These are phyloP conservation scores for Eupleurogrammus muticus DNA, from an alignment of 2,797 vertebrate species.

Conservation along the genomic window DNA sequence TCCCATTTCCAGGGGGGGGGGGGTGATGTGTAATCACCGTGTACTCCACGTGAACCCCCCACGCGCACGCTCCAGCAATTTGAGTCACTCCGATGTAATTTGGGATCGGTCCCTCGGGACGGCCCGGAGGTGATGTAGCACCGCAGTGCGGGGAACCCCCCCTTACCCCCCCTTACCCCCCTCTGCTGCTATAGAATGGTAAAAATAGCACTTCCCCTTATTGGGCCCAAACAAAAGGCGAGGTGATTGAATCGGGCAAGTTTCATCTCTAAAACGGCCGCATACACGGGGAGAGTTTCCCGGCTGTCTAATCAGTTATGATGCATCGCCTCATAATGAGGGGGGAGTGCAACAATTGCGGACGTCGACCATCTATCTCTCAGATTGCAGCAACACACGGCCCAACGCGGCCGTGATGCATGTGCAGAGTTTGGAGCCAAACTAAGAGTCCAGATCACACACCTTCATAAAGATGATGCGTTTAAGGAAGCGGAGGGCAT, in stretches of 20 bases:
- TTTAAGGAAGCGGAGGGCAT: too few species aligned
- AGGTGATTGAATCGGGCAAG: slow-evolving; percentile 56
- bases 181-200: slow-evolving; percentile 54
- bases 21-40: slow-evolving; percentile 41
- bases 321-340: slow-evolving; percentile 62
- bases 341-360: not conserved
- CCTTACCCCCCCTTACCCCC: slow-evolving; percentile 24
- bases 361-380: slow-evolving; percentile 18
- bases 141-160: slow-evolving; percentile 74
- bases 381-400: not conserved
- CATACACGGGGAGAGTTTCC: slow-evolving; percentile 44
- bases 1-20: not conserved
- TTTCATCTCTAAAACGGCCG: slow-evolving; percentile 39
- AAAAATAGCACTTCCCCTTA: slow-evolving; percentile 70
- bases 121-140: slow-evolving; percentile 62
- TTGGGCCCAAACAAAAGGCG: slow-evolving; percentile 28
- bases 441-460: too few species aligned
- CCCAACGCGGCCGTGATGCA: not conserved
- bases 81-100: slow-evolving; percentile 68
- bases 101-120: slow-evolving; percentile 49
- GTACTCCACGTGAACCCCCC: slow-evolving; percentile 56
- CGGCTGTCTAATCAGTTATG: slow-evolving; percentile 52
- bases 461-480: too few species aligned
- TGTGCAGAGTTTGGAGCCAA: too few species aligned
- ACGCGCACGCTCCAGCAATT: too few species aligned